Base-by-base conservation (phyloP, 2,113 vertebrate species). In the Pardalotus punctatus region DNA sequence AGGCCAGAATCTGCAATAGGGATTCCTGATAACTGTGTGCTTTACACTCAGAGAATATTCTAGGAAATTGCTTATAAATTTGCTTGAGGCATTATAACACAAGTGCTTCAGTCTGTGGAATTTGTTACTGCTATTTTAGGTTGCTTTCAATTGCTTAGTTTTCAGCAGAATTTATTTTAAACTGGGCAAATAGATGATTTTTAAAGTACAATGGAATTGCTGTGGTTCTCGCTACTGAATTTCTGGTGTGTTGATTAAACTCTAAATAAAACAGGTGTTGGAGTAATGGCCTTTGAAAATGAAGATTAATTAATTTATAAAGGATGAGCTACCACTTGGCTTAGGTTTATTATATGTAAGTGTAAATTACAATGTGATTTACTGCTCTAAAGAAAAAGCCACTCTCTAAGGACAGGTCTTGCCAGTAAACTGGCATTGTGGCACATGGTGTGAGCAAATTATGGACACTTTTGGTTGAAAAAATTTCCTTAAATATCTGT, bases 31-130 rank as follows among this genome's bases (percentile, higher is more conserved):
- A 92, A 95, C 93, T 93, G 19, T 79, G 18, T 88, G 90, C 69
- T 97, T 92, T 94, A 92, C 88, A 93, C 77, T 72, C 56, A 35
- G 69, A 97, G 67, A 95, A 90, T 93, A 80, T 94, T 86, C 89
- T 87, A 96, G 92, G 90, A 96, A 96, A 97, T 94, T 88, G 86
- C 90, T 97, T 96, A 93, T 94, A 96, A 96, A 96, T 90, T 95
- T 95, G 24, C 91, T 94, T 57, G 36, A 93, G 91, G 88, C 56
- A 23, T 83, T 97, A 92, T 36, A 95, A 85, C 70, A 74, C 80
- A 94, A 94, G 64, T 72, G 40, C 60, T 88, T 90, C 67, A 50
- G 84, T 94, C 90, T 94, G 54, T 86, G 67, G 88, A 77, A 45
- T 72, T 92, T 97, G 92, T 97, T 96, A 91, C 86, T 96, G 76